Base-by-base conservation (phyloP, 2,888 invertebrate genomes). In the Apamea epomidion region DNA sequence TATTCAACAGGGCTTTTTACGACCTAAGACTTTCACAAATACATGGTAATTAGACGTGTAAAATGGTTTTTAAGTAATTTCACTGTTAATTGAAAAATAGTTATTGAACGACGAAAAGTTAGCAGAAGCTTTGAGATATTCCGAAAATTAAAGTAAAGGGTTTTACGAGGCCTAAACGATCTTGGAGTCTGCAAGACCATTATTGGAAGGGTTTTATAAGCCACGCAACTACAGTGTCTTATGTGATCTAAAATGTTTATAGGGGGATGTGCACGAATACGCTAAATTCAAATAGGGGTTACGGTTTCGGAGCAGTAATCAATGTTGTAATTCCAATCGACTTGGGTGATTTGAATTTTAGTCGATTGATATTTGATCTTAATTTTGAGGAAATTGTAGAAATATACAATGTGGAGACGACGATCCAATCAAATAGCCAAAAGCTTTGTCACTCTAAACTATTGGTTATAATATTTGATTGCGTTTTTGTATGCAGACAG, bases 1-100 rank as follows among this genome's bases (percentile, higher is more conserved):
- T 91, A 93, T 93, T 93, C 92, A 89, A 91, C 87, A 89, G 89
- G 90, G 90, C 91, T 90, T 91, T 94, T 95, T 93, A 94, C 91
- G 90, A 90, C 91, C 87, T 84, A 75, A 91, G 83, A 92, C 87
- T 92, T 89, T 89, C 90, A 92, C 91, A 93, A 94, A 93, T 91
- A 92, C 91, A 90, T 92, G 91, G 91, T 92, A 93, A 93, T 94
- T 94, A 93, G 92, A 92, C 88, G 87, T 89, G 88, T 91, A 91
- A 90, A 90, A 89, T 82, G 64, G 14, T 81, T 90, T 89, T 90
- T 76, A 88, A 88, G 82, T 88, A 88, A 80, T 79, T 83, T 82
- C 71, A 67, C 42, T 84, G 74, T 85, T 84, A 25, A 87, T 89
- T 92, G 85, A 81, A 90, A 92, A 91, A 90, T 91, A 92, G 88